Base-by-base conservation (phyloP, 2,113 vertebrate species). In the Gymnarchus niloticus region DNA sequence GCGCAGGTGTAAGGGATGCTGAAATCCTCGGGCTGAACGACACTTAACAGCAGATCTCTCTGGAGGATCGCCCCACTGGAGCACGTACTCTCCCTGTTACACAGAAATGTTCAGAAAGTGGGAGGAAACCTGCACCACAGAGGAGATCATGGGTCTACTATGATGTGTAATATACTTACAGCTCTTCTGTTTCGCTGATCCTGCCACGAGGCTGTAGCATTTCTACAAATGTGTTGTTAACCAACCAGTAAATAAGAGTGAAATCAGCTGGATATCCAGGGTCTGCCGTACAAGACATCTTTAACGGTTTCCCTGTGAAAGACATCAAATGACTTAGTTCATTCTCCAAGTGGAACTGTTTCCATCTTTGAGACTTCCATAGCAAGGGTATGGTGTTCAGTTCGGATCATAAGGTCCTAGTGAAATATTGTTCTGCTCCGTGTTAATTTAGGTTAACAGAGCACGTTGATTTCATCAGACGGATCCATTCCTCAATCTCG, bases 241-340 rank as follows among this genome's bases (percentile, higher is more conserved):
- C 92, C 77, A 97, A 89, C 96, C 96, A 96, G 90, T 96, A 96
- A 86, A 96, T 92, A 2, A 95, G 86, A 0, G 85, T 87, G 46
- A 90, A 37, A 0, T 86, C 90, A 41, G 89, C 91, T 41, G 87
- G 80, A 80, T 81, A 65, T 6, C 92, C 87, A 28, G 88, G 23
- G 4, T 86, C 17, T 0, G 91, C 93, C 21, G 85, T 85, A 37
- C 94, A 94, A 85, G 88, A 37, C 25, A 94, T 87, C 28, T 90
- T 8, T 81, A 93, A 85, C 0, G 0, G 21, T 21, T 88, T 28
- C 6, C 92, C 93, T 94, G 86, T 33, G 9, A 10, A 9, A 82
- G 0, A 48, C 25, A 48, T 48, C 6, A 83, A 51, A 86, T 59
- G 12, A 4, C 33, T 73, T 73, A 19, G 33, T 9, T 73, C 33